Conservation (phyloP, 2,797 vertebrate species). For the Arremon brunneinucha region DNA sequence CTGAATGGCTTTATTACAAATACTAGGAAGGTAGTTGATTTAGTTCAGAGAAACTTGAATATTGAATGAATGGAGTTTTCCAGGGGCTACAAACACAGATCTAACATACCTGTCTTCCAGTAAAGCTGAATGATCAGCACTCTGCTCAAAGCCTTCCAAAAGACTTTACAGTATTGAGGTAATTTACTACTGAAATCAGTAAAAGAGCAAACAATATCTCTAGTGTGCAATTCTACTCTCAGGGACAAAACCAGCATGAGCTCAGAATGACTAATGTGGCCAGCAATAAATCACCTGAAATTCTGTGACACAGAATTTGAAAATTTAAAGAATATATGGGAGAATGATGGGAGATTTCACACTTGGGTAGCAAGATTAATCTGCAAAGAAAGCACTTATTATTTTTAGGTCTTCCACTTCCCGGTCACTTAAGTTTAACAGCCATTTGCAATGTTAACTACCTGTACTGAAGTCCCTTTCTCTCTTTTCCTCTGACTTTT, state of each 20-base stretch:
- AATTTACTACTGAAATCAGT: neutral
- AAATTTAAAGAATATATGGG: neutral
- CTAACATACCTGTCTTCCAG: neutral
- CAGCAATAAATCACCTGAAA: neutral
- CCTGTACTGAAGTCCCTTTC: neutral
- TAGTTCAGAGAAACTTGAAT: neutral
- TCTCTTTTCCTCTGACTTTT: neutral
- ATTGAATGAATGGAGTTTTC: neutral
- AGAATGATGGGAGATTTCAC: neutral
- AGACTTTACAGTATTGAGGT: neutral
- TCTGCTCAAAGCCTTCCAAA: neutral
- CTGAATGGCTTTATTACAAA: neutral
- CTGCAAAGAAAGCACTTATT: slow-evolving; percentile 8
- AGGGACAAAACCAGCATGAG: neutral
- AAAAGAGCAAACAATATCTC: neutral
- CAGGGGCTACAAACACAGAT: neutral
- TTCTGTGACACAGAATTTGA: neutral
- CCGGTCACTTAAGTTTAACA: neutral
- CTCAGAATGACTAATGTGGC: neutral
- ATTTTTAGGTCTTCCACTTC: neutral
- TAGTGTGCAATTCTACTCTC: neutral
- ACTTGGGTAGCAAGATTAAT: neutral
- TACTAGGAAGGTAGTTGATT: neutral
- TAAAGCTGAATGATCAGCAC: neutral
- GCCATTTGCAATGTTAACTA: neutral